Conservation (phyloP, 2,888 invertebrate genomes). For the Colostygia pectinataria region DNA sequence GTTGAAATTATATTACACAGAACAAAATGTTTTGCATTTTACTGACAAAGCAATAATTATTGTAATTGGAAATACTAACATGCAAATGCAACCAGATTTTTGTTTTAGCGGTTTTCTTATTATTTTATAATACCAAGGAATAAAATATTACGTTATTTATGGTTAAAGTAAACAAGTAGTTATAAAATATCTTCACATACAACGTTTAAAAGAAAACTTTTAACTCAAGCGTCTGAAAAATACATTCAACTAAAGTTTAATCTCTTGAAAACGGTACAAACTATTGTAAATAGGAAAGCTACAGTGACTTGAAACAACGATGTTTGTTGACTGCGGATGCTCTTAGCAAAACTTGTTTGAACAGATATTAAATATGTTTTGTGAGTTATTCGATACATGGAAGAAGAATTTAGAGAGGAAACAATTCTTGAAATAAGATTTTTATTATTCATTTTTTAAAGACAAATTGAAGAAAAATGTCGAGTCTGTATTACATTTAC, state of each 20-base stretch:
- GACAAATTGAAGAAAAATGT: too few relatives aligned
- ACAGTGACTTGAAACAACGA: slow-evolving; percentile 49
- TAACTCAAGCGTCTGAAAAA: slow-evolving; percentile 69
- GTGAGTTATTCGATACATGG: slow-evolving; percentile 5
- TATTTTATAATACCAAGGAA: too few relatives aligned
- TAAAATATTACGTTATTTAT: too few relatives aligned
- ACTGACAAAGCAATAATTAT: too few relatives aligned
- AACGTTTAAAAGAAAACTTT: slow-evolving; percentile 46
- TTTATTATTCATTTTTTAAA: too few relatives aligned
- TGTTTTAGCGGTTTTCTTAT: too few relatives aligned
- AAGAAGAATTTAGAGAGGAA: neutral
- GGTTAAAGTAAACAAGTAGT: too few relatives aligned
- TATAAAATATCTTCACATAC: slow-evolving; percentile 18
- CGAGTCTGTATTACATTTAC: too few relatives aligned
- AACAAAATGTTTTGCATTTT: too few relatives aligned
- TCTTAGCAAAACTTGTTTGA: slow-evolving; percentile 18
- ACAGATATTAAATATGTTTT: slow-evolving; percentile 22
- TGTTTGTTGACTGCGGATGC: slow-evolving; percentile 38
- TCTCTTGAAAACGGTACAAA: slow-evolving; percentile 69
- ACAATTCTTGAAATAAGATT: neutral
- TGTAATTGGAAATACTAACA: too few relatives aligned
- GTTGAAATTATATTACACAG: too few relatives aligned
- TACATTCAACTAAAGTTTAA: slow-evolving; percentile 77
- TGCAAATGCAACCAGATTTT: too few relatives aligned
- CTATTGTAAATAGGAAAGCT: slow-evolving; percentile 65